phyloP scores from a whole-genome alignment of 2,113 vertebrate genomes.

The Odontesthes bonariensis region DNA sequence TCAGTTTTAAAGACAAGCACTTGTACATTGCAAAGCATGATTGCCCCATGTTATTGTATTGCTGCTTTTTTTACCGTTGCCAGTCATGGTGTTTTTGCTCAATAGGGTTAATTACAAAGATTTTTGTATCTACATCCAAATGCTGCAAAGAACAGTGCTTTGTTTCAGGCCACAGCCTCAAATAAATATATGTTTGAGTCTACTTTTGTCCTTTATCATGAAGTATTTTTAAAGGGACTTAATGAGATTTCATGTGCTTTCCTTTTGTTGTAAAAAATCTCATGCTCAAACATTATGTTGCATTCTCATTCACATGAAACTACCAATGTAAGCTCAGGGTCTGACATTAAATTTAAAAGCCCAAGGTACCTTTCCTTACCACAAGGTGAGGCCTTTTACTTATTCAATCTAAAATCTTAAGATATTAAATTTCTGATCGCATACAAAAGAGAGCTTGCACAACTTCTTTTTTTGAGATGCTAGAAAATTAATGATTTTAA shows the following conservation, averaged over 20 bases:
- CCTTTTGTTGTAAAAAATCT: not conserved
- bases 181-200: not conserved
- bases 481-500: not conserved
- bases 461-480: not conserved
- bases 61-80: not conserved
- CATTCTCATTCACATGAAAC: not conserved
- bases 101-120: not conserved
- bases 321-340: no score
- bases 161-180: not conserved
- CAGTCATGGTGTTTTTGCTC: not conserved
- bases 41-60: not conserved
- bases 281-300: not conserved
- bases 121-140: not conserved
- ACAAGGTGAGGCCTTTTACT: no score
- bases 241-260: not conserved
- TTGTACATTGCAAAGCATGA: not conserved
- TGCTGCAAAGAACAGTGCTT: not conserved
- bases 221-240: not conserved
- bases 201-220: not conserved
- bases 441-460: not conserved
- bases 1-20: not conserved
- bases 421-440: no score
- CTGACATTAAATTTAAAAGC: no score
- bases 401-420: no score
- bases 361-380: no score